phyloP scores from a whole-genome alignment of 2,797 vertebrate genomes.

The Pygocentrus nattereri region DNA sequence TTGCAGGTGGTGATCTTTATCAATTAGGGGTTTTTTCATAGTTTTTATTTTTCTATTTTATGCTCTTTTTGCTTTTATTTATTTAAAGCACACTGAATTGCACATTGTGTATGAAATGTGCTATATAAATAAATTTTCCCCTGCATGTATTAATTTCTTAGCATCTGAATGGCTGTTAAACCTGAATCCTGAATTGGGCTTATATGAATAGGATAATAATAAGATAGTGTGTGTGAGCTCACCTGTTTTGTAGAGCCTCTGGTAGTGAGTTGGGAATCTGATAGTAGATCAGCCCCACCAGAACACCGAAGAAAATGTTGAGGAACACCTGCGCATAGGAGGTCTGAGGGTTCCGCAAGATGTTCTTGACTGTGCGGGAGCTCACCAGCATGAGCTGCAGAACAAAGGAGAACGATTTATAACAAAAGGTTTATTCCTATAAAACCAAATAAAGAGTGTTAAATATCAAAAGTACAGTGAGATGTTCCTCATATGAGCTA shows the following conservation, averaged over 20 bases:
- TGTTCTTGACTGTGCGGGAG: conserved; percentile 73
- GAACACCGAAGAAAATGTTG: conserved; percentile 77
- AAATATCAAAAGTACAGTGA: too few species aligned
- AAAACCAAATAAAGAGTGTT: background rate
- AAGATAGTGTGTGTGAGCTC: background rate
- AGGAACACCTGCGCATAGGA: conserved; percentile 81
- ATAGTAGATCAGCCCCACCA: conserved; percentile 84
- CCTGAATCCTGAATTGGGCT: background rate
- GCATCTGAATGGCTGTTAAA: background rate
- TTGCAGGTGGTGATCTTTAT: too few species aligned
- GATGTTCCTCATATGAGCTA: background rate
- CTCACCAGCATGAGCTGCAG: conserved; percentile 76
- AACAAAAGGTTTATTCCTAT: too few species aligned
- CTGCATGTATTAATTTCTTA: background rate
- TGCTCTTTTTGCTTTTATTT: too few species aligned
- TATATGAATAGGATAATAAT: background rate
- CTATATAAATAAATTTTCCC: too few species aligned
- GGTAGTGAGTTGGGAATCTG: conserved; percentile 78
- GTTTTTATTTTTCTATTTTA: too few species aligned
- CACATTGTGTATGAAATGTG: too few species aligned
- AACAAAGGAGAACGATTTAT: background rate
- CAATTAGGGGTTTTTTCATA: too few species aligned
- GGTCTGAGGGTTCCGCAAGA: conserved; percentile 81
- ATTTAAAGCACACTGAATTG: too few species aligned
- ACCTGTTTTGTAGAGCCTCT: conserved; percentile 80